Conservation (phyloP, 2,797 vertebrate genomes). For the Morus bassanus region DNA sequence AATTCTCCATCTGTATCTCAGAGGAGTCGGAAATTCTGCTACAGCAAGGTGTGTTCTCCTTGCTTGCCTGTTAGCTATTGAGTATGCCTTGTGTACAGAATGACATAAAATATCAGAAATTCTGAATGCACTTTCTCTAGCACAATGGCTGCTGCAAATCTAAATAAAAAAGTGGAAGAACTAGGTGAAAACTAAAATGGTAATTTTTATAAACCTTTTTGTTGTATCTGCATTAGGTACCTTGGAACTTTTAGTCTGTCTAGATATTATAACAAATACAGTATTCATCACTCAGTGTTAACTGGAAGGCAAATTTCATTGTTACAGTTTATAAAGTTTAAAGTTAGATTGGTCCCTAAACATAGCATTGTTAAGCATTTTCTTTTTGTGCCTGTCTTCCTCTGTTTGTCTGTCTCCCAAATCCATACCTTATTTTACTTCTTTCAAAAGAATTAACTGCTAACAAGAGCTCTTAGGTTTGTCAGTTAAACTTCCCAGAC, state of each 20-base stretch:
- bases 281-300: not conserved
- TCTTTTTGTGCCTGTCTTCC: not conserved
- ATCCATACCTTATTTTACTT: not conserved
- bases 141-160: not conserved
- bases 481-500: not conserved
- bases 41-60: not conserved
- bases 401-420: not conserved
- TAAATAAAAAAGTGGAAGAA: not conserved
- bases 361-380: not conserved
- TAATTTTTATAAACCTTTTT: not conserved
- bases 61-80: rapidly evolving
- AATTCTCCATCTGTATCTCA: not conserved
- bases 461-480: not conserved
- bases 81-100: not conserved
- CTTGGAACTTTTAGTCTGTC: not conserved
- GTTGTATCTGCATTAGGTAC: not conserved
- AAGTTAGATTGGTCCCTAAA: not conserved
- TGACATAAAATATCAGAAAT: not conserved
- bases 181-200: not conserved
- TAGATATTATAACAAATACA: not conserved
- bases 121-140: not conserved
- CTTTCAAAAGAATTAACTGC: conserved; percentile 2
- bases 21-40: not conserved
- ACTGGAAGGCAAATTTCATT: not conserved
- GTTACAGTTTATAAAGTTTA: not conserved